These are phyloP conservation scores for fruit fly (Drosophila melanogaster) DNA, from an alignment of 1,140 invertebrate genomes.

Conservation along the genomic window Release_6_plus_ISO1_MT NC_004354.4:17915501-17916000, in stretches of 20 bases:
- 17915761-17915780: conserved; percentile 44
- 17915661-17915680: conserved; percentile 51
- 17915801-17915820: conserved; percentile 49
- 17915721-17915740: neutral
- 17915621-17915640: conserved; percentile 38
- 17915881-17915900: neutral
- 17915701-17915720: conserved; percentile 29
- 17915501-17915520: neutral
- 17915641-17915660: conserved; percentile 50
- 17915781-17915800: conserved; percentile 47
- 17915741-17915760: neutral
- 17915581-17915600: neutral
- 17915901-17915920: conserved; percentile 38
- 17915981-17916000: conserved; percentile 44
- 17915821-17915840: conserved; percentile 28
- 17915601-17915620: conserved; percentile 3
- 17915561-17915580: neutral
- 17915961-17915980: conserved; percentile 40
- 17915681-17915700: conserved; percentile 39
- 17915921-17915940: conserved; percentile 72
- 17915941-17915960: conserved; percentile 43
- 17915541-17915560: conserved; percentile 1
- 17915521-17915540: conserved; percentile 23
- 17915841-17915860: conserved; percentile 7
- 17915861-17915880: conserved; percentile 16